Evolutionary conservation across 2,888 invertebrate genomes (phyloP).

Genomic region (Torymus auratus): DNA sequence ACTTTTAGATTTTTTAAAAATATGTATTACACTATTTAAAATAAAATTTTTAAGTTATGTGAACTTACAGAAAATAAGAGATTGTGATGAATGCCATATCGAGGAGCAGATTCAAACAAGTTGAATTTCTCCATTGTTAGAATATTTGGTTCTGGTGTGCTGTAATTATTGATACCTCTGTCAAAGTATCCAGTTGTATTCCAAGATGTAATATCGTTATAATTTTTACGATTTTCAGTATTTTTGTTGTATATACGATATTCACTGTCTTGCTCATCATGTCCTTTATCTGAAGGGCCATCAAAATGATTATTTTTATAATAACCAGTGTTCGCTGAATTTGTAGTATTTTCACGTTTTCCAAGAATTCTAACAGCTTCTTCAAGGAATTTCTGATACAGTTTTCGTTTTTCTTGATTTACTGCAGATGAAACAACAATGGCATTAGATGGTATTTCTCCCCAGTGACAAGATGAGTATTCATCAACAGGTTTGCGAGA

Average conservation of each 20-base stretch:
- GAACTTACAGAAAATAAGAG: conserved; percentile 85
- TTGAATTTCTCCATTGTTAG: conserved; percentile 82
- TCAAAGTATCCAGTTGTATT: conserved; percentile 59
- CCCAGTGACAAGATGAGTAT: conserved; percentile 90
- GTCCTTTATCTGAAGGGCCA: conserved; percentile 57
- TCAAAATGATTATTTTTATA: conserved; percentile 63
- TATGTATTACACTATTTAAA: conserved; percentile 6
- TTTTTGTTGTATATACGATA: conserved; percentile 60
- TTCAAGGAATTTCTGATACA: conserved; percentile 83
- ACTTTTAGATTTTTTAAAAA: conserved; percentile 12
- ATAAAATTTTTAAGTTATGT: conserved; percentile 50
- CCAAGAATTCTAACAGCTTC: conserved; percentile 77
- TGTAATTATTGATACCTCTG: conserved; percentile 40
- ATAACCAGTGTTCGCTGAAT: conserved; percentile 58
- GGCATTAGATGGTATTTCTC: conserved; percentile 88
- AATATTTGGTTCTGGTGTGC: conserved; percentile 66
- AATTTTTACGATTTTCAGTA: conserved; percentile 61
- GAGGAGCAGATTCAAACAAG: conserved; percentile 85
- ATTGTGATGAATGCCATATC: conserved; percentile 84
- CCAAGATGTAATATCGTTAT: conserved; percentile 58
- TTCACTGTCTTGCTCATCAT: conserved; percentile 61
- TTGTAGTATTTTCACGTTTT: conserved; percentile 55
- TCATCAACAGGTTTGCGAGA: conserved; percentile 83
- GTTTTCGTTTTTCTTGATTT: conserved; percentile 78
- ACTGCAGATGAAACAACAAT: conserved; percentile 91